Conservation (phyloP, 2,888 invertebrate genomes). For the Blastobasis adustella region DNA sequence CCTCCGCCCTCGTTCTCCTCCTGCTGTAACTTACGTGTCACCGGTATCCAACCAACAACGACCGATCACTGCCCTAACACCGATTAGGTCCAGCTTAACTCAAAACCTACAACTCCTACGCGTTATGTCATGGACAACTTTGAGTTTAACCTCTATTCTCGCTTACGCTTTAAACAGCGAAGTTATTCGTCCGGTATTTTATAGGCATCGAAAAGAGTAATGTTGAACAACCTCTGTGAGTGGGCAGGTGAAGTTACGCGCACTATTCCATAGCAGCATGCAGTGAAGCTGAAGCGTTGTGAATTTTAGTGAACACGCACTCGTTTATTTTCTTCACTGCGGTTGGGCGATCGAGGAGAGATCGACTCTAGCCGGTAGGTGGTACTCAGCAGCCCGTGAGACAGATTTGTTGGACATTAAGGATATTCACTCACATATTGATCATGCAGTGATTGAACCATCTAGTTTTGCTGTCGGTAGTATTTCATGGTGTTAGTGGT, state of each 20-base stretch:
- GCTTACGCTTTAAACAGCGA: too few species aligned
- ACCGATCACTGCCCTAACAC: slow-evolving; percentile 1
- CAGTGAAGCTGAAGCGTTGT: slow-evolving; percentile 42
- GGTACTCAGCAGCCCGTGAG: too few species aligned
- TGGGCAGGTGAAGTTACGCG: neutral
- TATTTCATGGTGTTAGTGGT: neutral
- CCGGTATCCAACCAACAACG: slow-evolving; percentile 25
- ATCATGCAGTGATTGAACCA: slow-evolving; percentile 17
- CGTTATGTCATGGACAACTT: too few species aligned
- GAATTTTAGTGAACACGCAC: neutral
- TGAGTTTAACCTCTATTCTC: too few species aligned
- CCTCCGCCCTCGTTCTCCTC: slow-evolving; percentile 70
- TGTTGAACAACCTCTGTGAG: too few species aligned
- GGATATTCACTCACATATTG: neutral
- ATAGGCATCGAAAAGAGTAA: too few species aligned
- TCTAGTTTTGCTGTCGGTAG: neutral
- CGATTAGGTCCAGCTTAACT: neutral
- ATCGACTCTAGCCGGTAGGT: too few species aligned
- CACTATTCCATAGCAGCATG: slow-evolving; percentile 27
- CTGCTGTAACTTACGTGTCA: slow-evolving; percentile 66
- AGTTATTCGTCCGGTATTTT: too few species aligned
- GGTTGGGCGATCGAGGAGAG: too few species aligned
- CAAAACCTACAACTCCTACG: too few species aligned
- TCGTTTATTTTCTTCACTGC: neutral
- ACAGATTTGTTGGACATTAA: too few species aligned